A percentile compares a stretch with the other conserved stretches of the same genome.
These are phyloP conservation scores for Dermolepida albohirtum DNA, from an alignment of 2,888 invertebrate species.

Conservation along the genomic window DNA sequence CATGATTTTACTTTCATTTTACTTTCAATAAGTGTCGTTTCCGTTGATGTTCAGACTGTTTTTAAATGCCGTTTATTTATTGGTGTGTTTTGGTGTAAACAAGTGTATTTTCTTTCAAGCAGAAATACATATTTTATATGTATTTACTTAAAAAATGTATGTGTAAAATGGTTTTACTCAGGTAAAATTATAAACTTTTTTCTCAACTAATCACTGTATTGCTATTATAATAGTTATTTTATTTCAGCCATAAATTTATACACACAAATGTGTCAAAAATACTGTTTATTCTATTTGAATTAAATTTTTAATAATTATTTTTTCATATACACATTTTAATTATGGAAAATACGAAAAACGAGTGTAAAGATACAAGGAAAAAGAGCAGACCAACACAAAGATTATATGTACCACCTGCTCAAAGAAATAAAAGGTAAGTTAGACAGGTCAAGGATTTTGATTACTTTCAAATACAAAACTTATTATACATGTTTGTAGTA, in stretches of 20 bases:
- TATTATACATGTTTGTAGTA: slow-evolving; percentile 5
- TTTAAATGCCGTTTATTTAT: slow-evolving; percentile 27
- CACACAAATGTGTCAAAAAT: not conserved
- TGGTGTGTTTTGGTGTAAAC: slow-evolving; percentile 17
- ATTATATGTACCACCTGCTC: slow-evolving; percentile 63
- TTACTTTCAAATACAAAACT: not conserved
- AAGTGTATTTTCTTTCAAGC: not conserved
- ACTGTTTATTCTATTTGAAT: not conserved
- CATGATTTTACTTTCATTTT: slow-evolving; percentile 64
- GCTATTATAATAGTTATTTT: no score
- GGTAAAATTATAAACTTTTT: not conserved
- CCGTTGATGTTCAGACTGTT: slow-evolving; percentile 29
- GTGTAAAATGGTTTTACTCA: slow-evolving; percentile 5
- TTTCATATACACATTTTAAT: not conserved
- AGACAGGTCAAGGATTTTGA: slow-evolving; percentile 4
- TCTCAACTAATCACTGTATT: no score
- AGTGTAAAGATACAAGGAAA: slow-evolving; percentile 31
- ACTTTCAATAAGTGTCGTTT: slow-evolving; percentile 48
- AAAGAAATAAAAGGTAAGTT: slow-evolving; percentile 52
- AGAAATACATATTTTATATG: not conserved
- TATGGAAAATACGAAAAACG: slow-evolving; percentile 8
- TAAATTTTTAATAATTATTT: not conserved
- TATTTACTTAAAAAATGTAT: slow-evolving; percentile 6
- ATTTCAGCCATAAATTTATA: not conserved
- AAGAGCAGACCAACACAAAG: slow-evolving; percentile 59